Evolutionary conservation across 1,140 invertebrate species (phyloP).

Genomic region (Drosophila lacteicornis): DNA sequence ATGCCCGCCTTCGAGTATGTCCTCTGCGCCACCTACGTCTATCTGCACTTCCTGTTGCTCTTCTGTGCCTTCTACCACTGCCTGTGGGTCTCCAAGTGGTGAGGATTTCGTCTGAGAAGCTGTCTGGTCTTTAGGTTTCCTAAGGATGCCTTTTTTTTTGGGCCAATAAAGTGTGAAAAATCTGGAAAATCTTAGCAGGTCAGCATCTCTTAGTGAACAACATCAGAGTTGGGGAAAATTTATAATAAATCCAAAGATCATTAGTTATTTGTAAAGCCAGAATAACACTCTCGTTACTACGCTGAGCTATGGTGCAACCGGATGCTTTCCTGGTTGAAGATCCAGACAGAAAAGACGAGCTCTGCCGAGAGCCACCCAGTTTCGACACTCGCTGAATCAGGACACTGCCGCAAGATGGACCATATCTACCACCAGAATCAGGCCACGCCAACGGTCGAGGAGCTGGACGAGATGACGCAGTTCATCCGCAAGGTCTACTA

Average conservation of each 20-base stretch:
- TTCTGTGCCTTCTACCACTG: constrained; percentile 14
- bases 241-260: neutral
- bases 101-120: neutral
- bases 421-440: constrained; percentile 24
- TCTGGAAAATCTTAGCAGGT: no score
- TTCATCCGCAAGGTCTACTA: constrained; percentile 32
- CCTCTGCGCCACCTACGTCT: constrained; percentile 12
- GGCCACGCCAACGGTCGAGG: neutral
- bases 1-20: constrained; percentile 29
- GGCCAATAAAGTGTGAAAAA: neutral
- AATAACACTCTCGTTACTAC: no score
- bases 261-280: neutral
- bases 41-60: constrained; percentile 38
- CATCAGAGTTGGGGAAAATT: neutral
- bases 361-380: neutral
- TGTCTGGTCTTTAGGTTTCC: neutral
- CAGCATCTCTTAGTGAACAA: neutral
- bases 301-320: no score
- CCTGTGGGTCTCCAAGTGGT: constrained; percentile 12
- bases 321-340: neutral
- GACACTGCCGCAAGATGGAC: constrained; percentile 13
- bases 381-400: neutral
- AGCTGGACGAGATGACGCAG: constrained; percentile 18
- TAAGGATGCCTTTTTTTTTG: no score
- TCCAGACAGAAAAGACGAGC: neutral